Base-by-base conservation (phyloP, 2,113 vertebrate species). In the Onychostruthus taczanowskii region DNA sequence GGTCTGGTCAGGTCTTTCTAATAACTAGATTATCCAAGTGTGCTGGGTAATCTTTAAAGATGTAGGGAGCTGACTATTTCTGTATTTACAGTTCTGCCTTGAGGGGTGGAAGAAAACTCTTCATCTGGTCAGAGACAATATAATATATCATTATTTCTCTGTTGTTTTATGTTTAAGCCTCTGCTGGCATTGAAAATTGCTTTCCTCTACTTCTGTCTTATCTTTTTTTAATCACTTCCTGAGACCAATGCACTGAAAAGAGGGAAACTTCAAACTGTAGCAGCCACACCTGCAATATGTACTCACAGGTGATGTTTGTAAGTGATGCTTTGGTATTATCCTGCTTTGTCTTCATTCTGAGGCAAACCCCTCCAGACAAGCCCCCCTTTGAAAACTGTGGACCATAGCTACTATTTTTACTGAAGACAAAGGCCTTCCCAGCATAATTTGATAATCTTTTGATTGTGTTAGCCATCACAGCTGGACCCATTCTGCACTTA, bases 141-240 rank as follows among this genome's bases (percentile, higher is more conserved):
- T 10, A 83, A 55, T 94, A 44, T 41, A 68, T 61, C 9, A 81
- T 87, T 64, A 93, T 90, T 96, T 96, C 27, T 93, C 31, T 56
- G 56, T 63, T 95, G 35, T 28, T 90, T 90, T 58, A 56, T 88
- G 44, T 63, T 88, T 90, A 92, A 81, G 22, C 33, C 28, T 90
- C 46, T 78, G 44, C 43, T 90, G 49, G 23, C 66, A 61, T 35
- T 78, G 52, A 84, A 88, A 93, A 87, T 56, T 67, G 6, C 35
- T 90, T 74, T 83, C 23, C 11, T 75, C 33, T 50, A 8, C 33
- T 85, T 95, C 17, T 74, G 6, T 82, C n/a, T 44, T 43, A 28
- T 64, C 26, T 61, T 77, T 56, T 72, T 63, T 41, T 70, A 61
- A 58, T 55, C 35, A n/a, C n/a, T 89, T 68, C 31, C 11, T 41